phyloP scores from a whole-genome alignment of 2,888 invertebrate species.

The Frankliniella fusca region DNA sequence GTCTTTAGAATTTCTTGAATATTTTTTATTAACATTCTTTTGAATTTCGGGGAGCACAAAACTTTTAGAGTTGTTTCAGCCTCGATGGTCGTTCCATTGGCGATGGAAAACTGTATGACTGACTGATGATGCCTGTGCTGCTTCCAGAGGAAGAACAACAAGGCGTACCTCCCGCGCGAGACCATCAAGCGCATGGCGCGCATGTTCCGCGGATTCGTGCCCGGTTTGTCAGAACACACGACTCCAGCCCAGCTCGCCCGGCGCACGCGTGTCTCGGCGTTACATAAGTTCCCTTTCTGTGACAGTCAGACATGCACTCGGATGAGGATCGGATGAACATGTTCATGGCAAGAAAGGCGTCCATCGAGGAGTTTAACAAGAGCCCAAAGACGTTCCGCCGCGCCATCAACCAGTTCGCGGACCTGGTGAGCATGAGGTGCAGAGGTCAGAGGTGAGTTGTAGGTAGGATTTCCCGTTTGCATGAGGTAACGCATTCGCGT shows the following conservation, averaged over 20 bases:
- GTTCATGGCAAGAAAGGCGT: neutral
- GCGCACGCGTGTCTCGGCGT: too few relatives aligned
- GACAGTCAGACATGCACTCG: neutral
- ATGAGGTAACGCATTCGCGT: neutral
- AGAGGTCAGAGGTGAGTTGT: too few relatives aligned
- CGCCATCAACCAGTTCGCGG: neutral
- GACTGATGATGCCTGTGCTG: too few relatives aligned
- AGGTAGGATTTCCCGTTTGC: neutral
- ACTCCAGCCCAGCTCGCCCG: too few relatives aligned
- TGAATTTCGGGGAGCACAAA: too few relatives aligned
- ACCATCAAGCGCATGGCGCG: neutral
- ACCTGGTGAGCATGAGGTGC: neutral
- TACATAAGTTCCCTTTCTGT: neutral
- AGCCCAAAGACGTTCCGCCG: neutral
- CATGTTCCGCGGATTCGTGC: neutral
- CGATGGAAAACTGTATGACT: too few relatives aligned
- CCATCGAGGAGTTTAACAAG: neutral
- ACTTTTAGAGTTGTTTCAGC: too few relatives aligned
- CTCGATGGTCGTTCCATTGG: too few relatives aligned
- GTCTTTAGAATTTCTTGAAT: too few relatives aligned
- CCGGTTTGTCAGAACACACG: too few relatives aligned
- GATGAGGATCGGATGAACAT: slow-evolving; percentile 2
- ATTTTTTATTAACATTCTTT: too few relatives aligned
- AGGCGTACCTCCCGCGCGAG: neutral
- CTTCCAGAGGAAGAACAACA: neutral